Evolutionary conservation across 1,140 invertebrate genomes (phyloP), one percentile per base, ranked within the genome.

Genomic region (Brachionus koreanus): DNA sequence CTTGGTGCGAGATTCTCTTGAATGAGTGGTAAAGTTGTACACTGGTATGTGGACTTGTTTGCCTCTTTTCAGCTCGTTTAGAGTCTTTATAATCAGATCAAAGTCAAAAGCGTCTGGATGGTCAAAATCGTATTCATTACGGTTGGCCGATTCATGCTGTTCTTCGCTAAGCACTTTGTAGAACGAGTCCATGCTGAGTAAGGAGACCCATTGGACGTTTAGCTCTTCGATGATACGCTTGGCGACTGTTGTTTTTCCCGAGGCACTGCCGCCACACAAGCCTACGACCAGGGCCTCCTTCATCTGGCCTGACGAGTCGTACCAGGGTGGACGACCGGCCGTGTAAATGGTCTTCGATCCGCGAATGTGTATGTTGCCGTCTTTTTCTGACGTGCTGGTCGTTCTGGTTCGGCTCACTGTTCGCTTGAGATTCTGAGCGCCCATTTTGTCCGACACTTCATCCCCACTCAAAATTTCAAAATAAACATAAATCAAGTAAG

Each of bases 61-160:
- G 0, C 97, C 96, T 86, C 97, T 94, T 86, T 95, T 95, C 0
- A 99, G 90, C 83, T 96, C 90, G 85, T 93, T 92, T 19, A 99
- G 88, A 9, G 96, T 97, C 65, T 92, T 91, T 69, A 92, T 90
- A 0, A 99, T 89, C 23, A 98, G 89, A 67, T 98, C 95, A 89
- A 99, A 97, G 89, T 99, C 97, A 90, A 99, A 99, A 23, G 97
- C 96, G 89, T 98, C 96, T 9, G 97, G 97, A 90, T 98, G 96
- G 89, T 99, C 98, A 90, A 99, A 99, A 90, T 99, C 98, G 87
- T 98, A 99, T 86, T 98, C 95, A 86, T 97, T 97, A 75, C 90
- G 89, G 12, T 91, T 91, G 23, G 96, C 95, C 83, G 91, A 88
- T 65, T 95, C 92, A 85, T 96, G 95, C 86, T 99, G 94, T 86